A percentile compares a stretch with the other conserved stretches of the same genome.
Conservation (phyloP, 2,113 vertebrate species). For the Cyprinus carpio region DNA sequence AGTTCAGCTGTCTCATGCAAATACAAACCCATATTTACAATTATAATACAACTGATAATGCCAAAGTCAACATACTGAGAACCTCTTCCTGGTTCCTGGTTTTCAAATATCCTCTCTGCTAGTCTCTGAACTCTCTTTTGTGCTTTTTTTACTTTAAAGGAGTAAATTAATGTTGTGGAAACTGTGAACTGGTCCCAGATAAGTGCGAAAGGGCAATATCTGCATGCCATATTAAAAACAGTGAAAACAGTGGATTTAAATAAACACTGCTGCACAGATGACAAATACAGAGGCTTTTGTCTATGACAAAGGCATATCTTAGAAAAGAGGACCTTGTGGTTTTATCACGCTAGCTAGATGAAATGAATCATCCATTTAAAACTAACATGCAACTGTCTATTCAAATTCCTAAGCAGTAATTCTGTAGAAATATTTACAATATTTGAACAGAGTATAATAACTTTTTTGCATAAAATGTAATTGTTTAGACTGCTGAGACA, state of each 20-base stretch:
- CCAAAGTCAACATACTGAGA: slow-evolving; percentile 7
- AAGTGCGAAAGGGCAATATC: not conserved
- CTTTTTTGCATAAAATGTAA: not conserved
- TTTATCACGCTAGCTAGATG: not conserved
- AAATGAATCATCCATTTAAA: not conserved
- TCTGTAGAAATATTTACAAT: not conserved
- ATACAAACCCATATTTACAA: slow-evolving; percentile 32
- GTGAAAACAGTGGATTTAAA: not conserved
- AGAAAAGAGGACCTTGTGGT: slow-evolving; percentile 16
- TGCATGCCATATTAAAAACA: too few species aligned
- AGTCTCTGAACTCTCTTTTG: not conserved
- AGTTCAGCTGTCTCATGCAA: slow-evolving; percentile 46
- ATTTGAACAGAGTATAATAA: not conserved
- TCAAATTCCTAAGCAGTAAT: not conserved
- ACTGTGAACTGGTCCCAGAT: not conserved
- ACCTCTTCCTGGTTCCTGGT: not conserved
- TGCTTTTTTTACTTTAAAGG: not conserved
- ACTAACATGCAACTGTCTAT: not conserved
- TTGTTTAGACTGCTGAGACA: not conserved
- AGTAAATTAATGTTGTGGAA: not conserved
- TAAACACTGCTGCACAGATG: not conserved
- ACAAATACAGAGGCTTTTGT: slow-evolving; percentile 5
- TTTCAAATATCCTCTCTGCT: not conserved
- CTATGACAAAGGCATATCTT: slow-evolving; percentile 5
- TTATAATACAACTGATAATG: not conserved